Evolutionary conservation across 2,888 invertebrate species (phyloP), one percentile per base, ranked within the genome.

Genomic region (Nasonia oneida): DNA sequence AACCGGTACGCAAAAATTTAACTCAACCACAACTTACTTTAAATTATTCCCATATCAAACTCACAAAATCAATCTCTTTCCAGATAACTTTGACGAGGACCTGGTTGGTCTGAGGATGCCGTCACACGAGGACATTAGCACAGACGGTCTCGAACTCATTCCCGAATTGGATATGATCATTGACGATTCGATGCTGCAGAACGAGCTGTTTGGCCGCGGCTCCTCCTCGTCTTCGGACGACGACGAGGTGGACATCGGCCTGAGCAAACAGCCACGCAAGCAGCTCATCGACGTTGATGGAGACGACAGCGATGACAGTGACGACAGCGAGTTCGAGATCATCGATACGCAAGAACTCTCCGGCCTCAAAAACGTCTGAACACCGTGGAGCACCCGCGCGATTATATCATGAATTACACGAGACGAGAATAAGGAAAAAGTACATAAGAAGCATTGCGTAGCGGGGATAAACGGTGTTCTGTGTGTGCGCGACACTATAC

Each of bases 81-180:
- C 23, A 74, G 82, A 29, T 50, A 83, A 87, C n/a, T 90, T 91
- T 78, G 93, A 93, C n/a, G 92, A 93, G 15, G 92, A 93, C 61
- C 89, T 93, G 50, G 67, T 67, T 50, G 81, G 81, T 23, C 84
- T 92, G 84, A 91, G 89, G 87, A 93, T 93, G 92, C 93, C 94
- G 39, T 93, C 93, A 23, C 93, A 93, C 87, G 93, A 93, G 42
- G 93, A 93, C n/a, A 92, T 91, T 57, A 93, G 93, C 80, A 91
- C 91, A 3, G 93, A 93, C 81, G 93, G 92, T 87, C 61, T 93
- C n/a, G 93, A 93, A 57, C 87, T 91, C 1, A 92, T 61, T n/a
- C 57, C 92, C 15, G 93, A 93, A 83, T 88, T 93, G 67, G 93
- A 93, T 73, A 89, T 93, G 42, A 92, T 91, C 47, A 88, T 89